A percentile compares a stretch with the other conserved stretches of the same genome.
Conservation (phyloP, 2,113 vertebrate species). For the Myrmecobius fasciatus region DNA sequence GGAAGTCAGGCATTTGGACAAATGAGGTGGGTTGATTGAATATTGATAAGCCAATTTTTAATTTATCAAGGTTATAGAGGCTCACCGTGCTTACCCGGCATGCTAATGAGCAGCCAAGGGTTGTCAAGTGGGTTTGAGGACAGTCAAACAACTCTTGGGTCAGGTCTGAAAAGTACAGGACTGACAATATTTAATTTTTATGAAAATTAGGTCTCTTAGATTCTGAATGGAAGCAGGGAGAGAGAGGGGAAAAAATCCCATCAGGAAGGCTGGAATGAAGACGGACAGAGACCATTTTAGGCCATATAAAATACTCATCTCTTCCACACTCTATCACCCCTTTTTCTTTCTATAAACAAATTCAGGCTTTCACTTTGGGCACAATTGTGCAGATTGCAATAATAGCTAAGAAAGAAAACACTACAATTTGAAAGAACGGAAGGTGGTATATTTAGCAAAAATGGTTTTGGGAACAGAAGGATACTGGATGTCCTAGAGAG, state of each 20-base stretch:
- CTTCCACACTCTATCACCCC: background rate
- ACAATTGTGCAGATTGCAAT: background rate
- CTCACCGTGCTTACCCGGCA: slow-evolving; percentile 25
- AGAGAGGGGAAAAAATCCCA: slow-evolving; percentile 44
- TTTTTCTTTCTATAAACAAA: background rate
- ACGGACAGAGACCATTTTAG: background rate
- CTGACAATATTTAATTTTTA: slow-evolving; percentile 16
- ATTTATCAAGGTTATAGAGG: slow-evolving; percentile 80
- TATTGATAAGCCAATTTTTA: slow-evolving; percentile 81
- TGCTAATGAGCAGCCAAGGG: slow-evolving; percentile 65
- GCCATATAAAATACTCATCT: background rate
- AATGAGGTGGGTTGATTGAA: slow-evolving; percentile 74
- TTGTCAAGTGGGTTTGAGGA: slow-evolving; percentile 39
- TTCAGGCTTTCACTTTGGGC: background rate
- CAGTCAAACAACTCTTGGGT: slow-evolving; percentile 64
- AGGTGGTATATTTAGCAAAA: background rate
- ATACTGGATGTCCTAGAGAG: background rate
- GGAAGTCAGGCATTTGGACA: slow-evolving; percentile 62
- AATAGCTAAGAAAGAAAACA: background rate
- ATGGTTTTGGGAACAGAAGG: background rate
- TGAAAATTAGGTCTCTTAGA: slow-evolving; percentile 55
- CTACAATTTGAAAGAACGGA: background rate
- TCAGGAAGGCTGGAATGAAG: background rate
- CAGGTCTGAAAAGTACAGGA: slow-evolving; percentile 31
- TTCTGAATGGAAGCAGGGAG: background rate